Evolutionary conservation across 1,140 invertebrate species (phyloP).

Genomic region (Pogonomyrmex barbatus): DNA sequence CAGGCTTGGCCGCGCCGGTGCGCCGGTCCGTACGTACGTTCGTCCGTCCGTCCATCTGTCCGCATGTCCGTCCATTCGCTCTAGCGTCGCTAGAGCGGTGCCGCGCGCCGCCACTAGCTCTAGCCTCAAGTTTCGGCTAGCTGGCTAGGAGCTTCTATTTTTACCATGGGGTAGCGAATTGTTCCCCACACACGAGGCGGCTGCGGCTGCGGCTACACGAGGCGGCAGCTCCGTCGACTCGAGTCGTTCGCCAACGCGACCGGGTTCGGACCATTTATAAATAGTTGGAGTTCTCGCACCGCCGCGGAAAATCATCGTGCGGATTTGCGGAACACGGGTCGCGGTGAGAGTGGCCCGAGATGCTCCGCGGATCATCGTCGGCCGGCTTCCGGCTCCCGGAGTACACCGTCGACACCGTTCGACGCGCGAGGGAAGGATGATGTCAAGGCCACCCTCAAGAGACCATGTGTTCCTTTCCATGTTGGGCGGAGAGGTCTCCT

Average conservation of each 20-base stretch:
- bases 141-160: slow-evolving; percentile 85
- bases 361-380: slow-evolving; percentile 3
- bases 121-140: slow-evolving; percentile 78
- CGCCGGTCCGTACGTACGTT: slow-evolving; percentile 44
- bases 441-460: neutral
- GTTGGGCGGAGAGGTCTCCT: no score
- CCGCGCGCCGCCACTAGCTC: slow-evolving; percentile 72
- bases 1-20: slow-evolving; percentile 7
- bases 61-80: slow-evolving; percentile 45
- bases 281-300: slow-evolving; percentile 79
- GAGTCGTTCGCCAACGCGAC: slow-evolving; percentile 81
- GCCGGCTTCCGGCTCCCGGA: neutral
- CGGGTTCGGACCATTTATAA: slow-evolving; percentile 84
- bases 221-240: slow-evolving; percentile 68
- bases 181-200: slow-evolving; percentile 77
- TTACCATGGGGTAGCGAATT: slow-evolving; percentile 85
- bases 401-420: neutral
- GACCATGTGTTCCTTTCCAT: neutral
- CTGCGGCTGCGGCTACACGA: slow-evolving; percentile 49
- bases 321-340: slow-evolving; percentile 62
- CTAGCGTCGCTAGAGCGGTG: slow-evolving; percentile 71
- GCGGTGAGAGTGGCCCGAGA: slow-evolving; percentile 22
- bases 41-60: slow-evolving; percentile 25
- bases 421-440: neutral
- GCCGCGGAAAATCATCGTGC: slow-evolving; percentile 74